phyloP scores from a whole-genome alignment of 2,113 vertebrate genomes.

The Rhinolophus ferrumequinum region DNA sequence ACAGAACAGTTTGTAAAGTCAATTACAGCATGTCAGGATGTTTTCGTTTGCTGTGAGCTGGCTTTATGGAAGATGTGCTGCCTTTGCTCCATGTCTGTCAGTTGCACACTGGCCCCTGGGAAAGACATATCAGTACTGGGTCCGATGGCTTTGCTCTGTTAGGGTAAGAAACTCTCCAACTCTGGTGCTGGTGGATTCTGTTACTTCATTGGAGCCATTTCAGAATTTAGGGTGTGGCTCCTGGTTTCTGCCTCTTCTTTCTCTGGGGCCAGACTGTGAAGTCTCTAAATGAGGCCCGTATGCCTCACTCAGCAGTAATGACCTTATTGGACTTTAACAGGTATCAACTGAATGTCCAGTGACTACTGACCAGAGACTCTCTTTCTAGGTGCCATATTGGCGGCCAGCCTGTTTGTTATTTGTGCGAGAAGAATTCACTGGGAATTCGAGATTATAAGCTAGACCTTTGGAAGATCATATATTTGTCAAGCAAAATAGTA shows the following conservation, averaged over 20 bases:
- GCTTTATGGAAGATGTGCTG: accelerated
- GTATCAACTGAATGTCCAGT: background rate
- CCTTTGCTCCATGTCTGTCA: background rate
- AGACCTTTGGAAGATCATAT: background rate
- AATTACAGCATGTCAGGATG: background rate
- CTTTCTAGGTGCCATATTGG: background rate
- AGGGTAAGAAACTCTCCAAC: background rate
- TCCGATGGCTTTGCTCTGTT: background rate
- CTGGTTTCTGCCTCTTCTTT: background rate
- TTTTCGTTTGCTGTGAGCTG: background rate
- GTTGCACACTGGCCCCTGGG: too few species aligned
- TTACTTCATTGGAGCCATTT: background rate
- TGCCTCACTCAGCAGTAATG: background rate
- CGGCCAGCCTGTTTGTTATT: background rate
- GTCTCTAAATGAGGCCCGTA: background rate
- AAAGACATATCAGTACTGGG: background rate
- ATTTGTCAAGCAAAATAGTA: background rate
- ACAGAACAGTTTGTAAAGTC: background rate
- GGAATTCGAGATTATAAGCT: background rate
- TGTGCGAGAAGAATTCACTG: background rate
- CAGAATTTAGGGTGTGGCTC: background rate
- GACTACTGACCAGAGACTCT: background rate
- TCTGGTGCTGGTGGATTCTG: too few species aligned
- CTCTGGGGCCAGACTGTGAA: background rate
- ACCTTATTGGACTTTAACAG: background rate